Conservation (phyloP, 1,140 invertebrate genomes). For the Platorchestia sp. region DNA sequence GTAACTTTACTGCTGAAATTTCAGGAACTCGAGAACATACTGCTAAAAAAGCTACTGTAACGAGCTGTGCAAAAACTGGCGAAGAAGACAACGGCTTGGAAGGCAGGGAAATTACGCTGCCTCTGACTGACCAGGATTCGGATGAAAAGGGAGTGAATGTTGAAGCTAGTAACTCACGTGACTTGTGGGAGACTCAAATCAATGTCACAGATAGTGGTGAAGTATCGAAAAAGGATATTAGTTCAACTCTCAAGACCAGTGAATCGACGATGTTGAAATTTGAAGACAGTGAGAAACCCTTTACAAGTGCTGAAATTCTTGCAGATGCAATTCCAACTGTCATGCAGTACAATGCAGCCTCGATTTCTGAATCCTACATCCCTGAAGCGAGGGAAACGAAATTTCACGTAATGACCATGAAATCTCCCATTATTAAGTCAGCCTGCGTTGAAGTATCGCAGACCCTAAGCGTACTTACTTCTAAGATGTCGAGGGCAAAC, state of each 20-base stretch:
- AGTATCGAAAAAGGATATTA: background rate
- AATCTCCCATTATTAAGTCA: background rate
- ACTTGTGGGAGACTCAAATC: background rate
- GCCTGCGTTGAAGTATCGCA: background rate
- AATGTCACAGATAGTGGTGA: background rate
- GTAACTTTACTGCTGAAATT: background rate
- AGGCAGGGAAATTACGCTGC: background rate
- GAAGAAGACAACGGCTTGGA: background rate
- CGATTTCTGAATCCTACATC: background rate
- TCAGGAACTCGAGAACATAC: background rate
- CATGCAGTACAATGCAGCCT: background rate
- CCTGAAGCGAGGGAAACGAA: background rate
- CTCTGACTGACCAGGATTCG: background rate
- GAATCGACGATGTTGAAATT: background rate
- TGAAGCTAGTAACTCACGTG: background rate
- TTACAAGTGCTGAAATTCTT: background rate
- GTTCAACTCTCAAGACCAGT: background rate
- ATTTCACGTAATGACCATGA: background rate
- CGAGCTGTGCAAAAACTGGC: background rate
- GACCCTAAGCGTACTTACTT: background rate
- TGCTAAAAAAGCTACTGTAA: background rate
- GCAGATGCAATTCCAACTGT: background rate
- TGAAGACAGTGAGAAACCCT: background rate
- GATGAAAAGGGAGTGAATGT: background rate
- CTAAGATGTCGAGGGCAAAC: background rate